Percentiles rank a stretch among this genome's conserved stretches.
Conservation (phyloP, 2,888 invertebrate genomes). For the Philereme transversata region DNA sequence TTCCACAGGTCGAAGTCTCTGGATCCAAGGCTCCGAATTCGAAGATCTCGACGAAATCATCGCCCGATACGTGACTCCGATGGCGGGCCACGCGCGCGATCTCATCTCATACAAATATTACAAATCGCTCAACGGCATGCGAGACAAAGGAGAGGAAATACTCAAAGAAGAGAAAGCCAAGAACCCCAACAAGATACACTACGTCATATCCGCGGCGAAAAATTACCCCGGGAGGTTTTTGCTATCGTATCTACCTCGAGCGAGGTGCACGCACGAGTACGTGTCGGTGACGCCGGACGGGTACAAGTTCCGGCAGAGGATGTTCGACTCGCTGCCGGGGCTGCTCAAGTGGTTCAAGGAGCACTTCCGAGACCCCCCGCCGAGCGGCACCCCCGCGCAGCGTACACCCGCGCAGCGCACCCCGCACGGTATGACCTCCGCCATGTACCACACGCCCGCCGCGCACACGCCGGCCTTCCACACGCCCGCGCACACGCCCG, state of each 20-base stretch:
- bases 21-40: conserved; percentile 96
- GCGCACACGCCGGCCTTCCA: conserved; percentile 86
- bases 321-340: conserved; percentile 91
- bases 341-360: conserved; percentile 99
- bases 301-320: conserved; percentile 93
- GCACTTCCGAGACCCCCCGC: conserved; percentile 96
- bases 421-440: conserved; percentile 82
- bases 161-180: conserved; percentile 95
- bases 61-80: conserved; percentile 97
- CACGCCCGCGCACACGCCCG: conserved; percentile 87
- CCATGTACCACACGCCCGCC: conserved; percentile 83
- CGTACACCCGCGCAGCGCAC: conserved; percentile 89
- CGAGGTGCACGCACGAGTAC: conserved; percentile 94
- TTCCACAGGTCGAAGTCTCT: conserved; percentile 84
- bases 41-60: conserved; percentile 99
- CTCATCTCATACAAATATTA: conserved; percentile 96
- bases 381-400: conserved; percentile 87
- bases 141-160: conserved; percentile 94
- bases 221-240: conserved; percentile 96
- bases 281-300: conserved; percentile 96
- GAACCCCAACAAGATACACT: conserved; percentile 94
- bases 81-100: conserved; percentile 97
- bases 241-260: conserved; percentile 95
- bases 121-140: conserved; percentile 89
- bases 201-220: conserved; percentile 92